Evolutionary conservation across 1,140 invertebrate genomes (phyloP).

Genomic region (Dreissena rostriformis): DNA sequence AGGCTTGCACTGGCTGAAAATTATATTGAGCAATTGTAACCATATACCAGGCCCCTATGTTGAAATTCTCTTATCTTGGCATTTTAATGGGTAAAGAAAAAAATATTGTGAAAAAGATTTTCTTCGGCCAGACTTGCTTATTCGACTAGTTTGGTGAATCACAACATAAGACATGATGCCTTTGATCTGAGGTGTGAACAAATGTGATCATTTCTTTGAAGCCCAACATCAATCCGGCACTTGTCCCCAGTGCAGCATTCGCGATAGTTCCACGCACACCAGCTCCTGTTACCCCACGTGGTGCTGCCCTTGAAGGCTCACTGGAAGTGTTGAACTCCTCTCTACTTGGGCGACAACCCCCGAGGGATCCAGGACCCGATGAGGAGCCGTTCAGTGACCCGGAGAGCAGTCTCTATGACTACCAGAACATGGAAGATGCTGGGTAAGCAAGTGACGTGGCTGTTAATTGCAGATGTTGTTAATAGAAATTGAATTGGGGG

Average conservation of each 20-base stretch:
- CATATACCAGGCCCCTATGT: too few relatives aligned
- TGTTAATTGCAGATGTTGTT: too few relatives aligned
- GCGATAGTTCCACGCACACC: slow-evolving; percentile 69
- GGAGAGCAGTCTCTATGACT: slow-evolving; percentile 77
- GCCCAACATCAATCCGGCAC: slow-evolving; percentile 66
- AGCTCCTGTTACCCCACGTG: slow-evolving; percentile 57
- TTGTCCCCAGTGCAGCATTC: slow-evolving; percentile 69
- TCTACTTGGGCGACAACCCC: slow-evolving; percentile 54
- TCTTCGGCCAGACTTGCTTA: too few relatives aligned
- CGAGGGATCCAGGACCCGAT: slow-evolving; percentile 41
- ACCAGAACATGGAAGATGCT: slow-evolving; percentile 72
- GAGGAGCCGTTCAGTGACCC: slow-evolving; percentile 71
- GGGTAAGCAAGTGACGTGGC: slow-evolving; percentile 60
- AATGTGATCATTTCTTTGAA: slow-evolving; percentile 45
- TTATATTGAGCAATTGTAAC: too few relatives aligned
- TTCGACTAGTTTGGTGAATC: too few relatives aligned
- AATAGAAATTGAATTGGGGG: too few relatives aligned
- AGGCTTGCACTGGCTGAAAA: too few relatives aligned
- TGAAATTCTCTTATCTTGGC: too few relatives aligned
- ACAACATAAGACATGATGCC: too few relatives aligned
- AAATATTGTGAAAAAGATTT: too few relatives aligned
- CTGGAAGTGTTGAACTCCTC: slow-evolving; percentile 64
- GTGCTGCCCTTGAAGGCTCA: slow-evolving; percentile 57
- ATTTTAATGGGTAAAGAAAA: too few relatives aligned
- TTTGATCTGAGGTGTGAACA: too few relatives aligned